A percentile compares a stretch with the other conserved stretches of the same genome.
Evolutionary conservation across 2,113 vertebrate species (phyloP).

Genomic region (Oncorhynchus keta): DNA sequence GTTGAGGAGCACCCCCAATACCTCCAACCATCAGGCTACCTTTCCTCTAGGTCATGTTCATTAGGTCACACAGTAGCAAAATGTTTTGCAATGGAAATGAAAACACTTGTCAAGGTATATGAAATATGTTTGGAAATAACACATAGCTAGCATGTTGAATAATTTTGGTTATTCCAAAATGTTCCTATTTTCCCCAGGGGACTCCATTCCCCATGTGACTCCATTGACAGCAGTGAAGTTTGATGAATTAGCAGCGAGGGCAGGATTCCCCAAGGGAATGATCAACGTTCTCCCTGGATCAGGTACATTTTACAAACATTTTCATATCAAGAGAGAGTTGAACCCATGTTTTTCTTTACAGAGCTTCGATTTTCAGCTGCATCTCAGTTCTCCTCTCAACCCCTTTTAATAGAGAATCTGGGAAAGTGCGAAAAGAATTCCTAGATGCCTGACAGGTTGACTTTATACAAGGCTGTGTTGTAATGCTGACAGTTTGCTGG

Average conservation of each 20-base stretch:
- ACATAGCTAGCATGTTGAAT: too few relatives aligned
- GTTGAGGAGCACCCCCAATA: constrained; percentile 57
- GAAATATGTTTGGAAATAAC: too few relatives aligned
- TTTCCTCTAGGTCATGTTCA: background rate
- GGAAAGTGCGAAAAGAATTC: too few relatives aligned
- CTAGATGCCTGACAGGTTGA: too few relatives aligned
- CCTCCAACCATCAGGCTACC: background rate
- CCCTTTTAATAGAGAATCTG: too few relatives aligned
- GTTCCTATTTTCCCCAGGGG: too few relatives aligned
- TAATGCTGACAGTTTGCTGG: background rate
- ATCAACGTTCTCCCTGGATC: constrained; percentile 84
- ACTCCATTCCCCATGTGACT: constrained; percentile 73
- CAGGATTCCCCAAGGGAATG: constrained; percentile 83
- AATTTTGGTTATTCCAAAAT: too few relatives aligned
- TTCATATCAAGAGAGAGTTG: too few relatives aligned
- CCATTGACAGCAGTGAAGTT: constrained; percentile 87
- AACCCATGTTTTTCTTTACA: too few relatives aligned
- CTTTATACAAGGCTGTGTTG: background rate
- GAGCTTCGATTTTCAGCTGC: too few relatives aligned
- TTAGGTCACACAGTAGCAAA: too few relatives aligned
- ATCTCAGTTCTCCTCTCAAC: too few relatives aligned
- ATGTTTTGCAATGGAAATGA: background rate
- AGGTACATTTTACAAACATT: constrained; percentile 56
- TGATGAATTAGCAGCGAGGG: constrained; percentile 80
- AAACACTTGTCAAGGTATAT: background rate